These are phyloP conservation scores for Sitta carolinensis DNA, from an alignment of 2,797 vertebrate species.

Conservation along the genomic window DNA sequence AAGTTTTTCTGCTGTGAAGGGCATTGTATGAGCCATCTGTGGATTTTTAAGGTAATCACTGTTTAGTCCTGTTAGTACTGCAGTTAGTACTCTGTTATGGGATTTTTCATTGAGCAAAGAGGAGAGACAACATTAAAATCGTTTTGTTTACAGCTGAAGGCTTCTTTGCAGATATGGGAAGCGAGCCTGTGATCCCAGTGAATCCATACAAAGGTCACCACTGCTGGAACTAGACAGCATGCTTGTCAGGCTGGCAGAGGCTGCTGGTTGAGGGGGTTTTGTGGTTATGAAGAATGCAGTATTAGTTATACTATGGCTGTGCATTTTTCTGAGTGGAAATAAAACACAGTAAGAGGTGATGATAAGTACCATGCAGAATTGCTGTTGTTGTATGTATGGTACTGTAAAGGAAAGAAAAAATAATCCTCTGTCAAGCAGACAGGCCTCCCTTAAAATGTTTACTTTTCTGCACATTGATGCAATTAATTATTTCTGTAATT, in stretches of 20 bases:
- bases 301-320: not conserved
- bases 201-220: constrained; percentile 33
- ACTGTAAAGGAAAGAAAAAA: not conserved
- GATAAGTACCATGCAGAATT: not conserved
- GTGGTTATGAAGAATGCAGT: not conserved
- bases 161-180: not conserved
- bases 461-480: not conserved
- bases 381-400: not conserved
- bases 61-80: not conserved
- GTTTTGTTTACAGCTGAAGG: not conserved
- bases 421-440: not conserved
- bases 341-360: not conserved
- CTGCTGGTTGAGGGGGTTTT: not conserved
- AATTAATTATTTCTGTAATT: not conserved
- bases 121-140: not conserved
- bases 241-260: not conserved
- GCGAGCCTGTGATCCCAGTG: not conserved
- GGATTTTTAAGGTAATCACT: not conserved
- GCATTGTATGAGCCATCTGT: not conserved
- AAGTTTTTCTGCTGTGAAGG: not conserved
- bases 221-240: not conserved
- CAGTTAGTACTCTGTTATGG: not conserved
- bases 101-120: not conserved
- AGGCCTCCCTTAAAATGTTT: not conserved
- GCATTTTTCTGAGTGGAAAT: not conserved